phyloP scores from a whole-genome alignment of 1,140 invertebrate species.

The Pseudomyrmex sp. region DNA sequence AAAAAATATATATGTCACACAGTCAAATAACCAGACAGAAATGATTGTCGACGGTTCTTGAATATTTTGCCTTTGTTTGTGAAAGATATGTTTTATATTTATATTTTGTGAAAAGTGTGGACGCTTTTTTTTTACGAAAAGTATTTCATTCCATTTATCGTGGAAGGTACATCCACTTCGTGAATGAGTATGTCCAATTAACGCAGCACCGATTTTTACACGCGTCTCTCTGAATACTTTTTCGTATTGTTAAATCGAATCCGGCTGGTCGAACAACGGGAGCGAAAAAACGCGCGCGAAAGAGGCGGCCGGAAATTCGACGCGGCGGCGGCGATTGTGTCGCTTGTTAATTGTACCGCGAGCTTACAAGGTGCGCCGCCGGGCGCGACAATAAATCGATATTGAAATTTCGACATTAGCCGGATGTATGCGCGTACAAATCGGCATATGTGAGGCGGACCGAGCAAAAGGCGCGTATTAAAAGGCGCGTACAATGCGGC shows the following conservation, averaged over 20 bases:
- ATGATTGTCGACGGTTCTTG: too few species aligned
- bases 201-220: constrained; percentile 26
- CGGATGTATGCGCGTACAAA: neutral
- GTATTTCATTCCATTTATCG: too few species aligned
- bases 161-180: neutral
- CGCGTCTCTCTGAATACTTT: constrained; percentile 22
- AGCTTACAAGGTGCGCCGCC: constrained; percentile 6
- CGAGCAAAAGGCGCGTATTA: constrained; percentile 69
- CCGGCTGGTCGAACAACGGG: constrained; percentile 29
- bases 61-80: too few species aligned
- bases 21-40: too few species aligned
- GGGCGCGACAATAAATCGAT: constrained; percentile 42
- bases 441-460: neutral
- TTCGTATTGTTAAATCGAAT: constrained; percentile 51
- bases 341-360: constrained; percentile 53
- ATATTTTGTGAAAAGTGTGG: too few species aligned
- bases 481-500: constrained; percentile 66
- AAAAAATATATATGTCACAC: too few species aligned
- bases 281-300: constrained; percentile 32
- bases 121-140: too few species aligned
- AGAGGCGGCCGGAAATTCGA: constrained; percentile 35
- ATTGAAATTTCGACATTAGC: constrained; percentile 46
- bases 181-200: constrained; percentile 11
- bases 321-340: constrained; percentile 9
- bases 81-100: too few species aligned